These are phyloP conservation scores for Empidonax alnorum DNA, from an alignment of 2,113 vertebrate species.

Conservation along the genomic window DNA sequence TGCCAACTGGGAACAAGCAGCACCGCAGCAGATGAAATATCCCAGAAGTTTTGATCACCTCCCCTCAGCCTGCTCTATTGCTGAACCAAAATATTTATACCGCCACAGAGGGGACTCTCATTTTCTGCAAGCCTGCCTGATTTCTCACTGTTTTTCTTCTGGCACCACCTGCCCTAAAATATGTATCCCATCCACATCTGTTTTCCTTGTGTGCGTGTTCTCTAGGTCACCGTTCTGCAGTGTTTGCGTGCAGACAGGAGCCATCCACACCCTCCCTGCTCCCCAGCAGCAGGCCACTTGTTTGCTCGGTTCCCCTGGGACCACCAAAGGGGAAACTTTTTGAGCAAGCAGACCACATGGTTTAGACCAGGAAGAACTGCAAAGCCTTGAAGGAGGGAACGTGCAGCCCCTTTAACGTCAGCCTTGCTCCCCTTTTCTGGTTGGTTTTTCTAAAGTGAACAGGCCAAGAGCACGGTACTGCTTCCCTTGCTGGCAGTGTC, in stretches of 20 bases:
- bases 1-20: background rate
- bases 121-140: background rate
- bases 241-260: background rate
- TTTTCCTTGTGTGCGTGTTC: fast-evolving
- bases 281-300: background rate
- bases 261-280: fast-evolving
- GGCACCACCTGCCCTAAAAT: background rate
- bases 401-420: background rate
- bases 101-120: background rate
- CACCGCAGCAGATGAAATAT: background rate
- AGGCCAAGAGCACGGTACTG: background rate
- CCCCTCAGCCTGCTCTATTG: background rate
- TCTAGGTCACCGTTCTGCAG: background rate
- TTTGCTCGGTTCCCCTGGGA: background rate
- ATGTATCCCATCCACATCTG: fast-evolving
- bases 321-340: background rate
- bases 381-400: background rate
- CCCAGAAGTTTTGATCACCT: background rate
- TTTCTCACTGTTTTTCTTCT: background rate
- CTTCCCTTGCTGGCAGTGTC: background rate
- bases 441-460: fast-evolving
- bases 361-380: background rate
- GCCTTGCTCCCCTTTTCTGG: background rate
- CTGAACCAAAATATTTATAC: background rate
- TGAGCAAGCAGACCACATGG: too few species aligned